phyloP scores from a whole-genome alignment of 2,888 invertebrate species.

The Plebejus anna region DNA sequence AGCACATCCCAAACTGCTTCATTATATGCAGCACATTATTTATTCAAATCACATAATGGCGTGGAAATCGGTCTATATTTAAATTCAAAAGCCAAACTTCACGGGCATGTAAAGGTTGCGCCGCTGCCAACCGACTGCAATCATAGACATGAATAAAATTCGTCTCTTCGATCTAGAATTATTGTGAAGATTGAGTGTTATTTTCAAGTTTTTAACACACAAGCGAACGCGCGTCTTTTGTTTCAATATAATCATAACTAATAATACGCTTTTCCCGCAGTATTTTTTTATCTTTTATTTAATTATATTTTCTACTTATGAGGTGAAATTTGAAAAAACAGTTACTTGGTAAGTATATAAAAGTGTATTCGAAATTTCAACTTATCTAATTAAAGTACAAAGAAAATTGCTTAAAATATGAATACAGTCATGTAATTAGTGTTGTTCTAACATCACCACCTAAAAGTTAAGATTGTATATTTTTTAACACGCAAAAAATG shows the following conservation, averaged over 20 bases:
- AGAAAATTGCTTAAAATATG: no score
- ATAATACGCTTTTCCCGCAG: no score
- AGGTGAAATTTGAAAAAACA: no score
- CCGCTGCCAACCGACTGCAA: constrained; percentile 9
- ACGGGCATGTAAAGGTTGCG: neutral
- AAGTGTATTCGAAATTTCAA: no score
- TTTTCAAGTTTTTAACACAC: neutral
- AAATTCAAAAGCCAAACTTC: constrained; percentile 13
- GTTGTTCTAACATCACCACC: neutral
- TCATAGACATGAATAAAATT: neutral
- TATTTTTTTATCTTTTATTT: no score
- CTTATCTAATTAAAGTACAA: no score
- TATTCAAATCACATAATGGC: constrained; percentile 14
- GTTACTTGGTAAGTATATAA: no score
- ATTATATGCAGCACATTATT: neutral
- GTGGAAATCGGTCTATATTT: constrained; percentile 16
- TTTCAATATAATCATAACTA: no score
- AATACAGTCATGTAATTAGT: no score
- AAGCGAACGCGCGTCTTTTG: no score
- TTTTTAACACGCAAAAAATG: neutral
- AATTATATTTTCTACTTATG: no score
- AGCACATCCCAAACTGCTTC: neutral
- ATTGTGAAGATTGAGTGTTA: neutral
- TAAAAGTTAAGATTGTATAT: neutral
- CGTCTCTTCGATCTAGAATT: neutral